These are phyloP conservation scores for Lepidonotus clava DNA, from an alignment of 2,888 invertebrate genomes.

Conservation along the genomic window DNA sequence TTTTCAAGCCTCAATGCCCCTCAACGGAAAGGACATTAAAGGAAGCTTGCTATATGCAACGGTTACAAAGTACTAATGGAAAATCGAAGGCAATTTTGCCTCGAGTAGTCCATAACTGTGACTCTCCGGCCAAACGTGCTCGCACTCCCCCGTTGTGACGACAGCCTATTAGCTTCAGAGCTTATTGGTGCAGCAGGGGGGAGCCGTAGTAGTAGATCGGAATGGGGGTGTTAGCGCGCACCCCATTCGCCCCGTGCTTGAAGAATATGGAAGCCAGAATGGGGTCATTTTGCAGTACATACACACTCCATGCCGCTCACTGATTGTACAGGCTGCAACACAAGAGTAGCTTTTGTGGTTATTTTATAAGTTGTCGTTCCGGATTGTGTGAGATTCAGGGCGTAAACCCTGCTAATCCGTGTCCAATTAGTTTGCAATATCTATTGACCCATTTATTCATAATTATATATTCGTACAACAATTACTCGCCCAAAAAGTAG, in stretches of 20 bases:
- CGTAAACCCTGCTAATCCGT: no score
- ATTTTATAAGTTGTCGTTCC: no score
- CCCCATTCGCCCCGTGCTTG: neutral
- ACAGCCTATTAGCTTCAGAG: neutral
- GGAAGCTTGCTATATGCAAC: no score
- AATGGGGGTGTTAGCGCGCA: neutral
- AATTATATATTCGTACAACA: no score
- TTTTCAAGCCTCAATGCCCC: neutral
- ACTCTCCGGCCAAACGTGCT: neutral
- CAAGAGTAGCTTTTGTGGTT: neutral
- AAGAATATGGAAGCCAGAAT: neutral
- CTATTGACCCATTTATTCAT: no score
- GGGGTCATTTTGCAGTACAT: neutral
- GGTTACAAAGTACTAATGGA: slow-evolving; percentile 14
- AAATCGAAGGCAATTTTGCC: neutral
- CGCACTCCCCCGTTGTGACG: neutral
- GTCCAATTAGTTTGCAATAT: no score
- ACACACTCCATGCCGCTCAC: neutral
- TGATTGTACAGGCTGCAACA: neutral
- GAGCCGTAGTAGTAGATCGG: neutral
- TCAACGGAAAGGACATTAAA: neutral
- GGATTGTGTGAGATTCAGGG: no score
- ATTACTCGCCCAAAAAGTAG: no score
- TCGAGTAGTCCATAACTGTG: neutral
- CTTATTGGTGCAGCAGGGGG: neutral